A percentile compares a stretch with the other conserved stretches of the same genome.
phyloP scores from a whole-genome alignment of 2,888 invertebrate species.

The Idaea aversata region DNA sequence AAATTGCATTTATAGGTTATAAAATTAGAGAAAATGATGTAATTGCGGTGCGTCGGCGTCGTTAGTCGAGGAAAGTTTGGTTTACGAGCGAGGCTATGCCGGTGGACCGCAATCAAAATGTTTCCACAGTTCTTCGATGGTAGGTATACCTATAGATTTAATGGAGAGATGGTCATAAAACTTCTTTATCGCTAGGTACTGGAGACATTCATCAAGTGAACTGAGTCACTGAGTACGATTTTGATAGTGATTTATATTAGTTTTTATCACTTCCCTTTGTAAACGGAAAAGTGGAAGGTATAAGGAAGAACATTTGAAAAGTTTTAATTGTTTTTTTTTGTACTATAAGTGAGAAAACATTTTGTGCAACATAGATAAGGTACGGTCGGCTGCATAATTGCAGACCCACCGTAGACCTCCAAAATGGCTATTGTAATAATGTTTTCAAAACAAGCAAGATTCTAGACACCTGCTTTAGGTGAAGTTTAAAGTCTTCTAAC shows the following conservation, averaged over 20 bases:
- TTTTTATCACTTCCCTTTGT: neutral
- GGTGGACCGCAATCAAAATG: conserved; percentile 67
- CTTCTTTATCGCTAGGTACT: conserved; percentile 3
- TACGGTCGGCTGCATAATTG: neutral
- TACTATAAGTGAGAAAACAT: neutral
- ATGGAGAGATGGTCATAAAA: conserved; percentile 17
- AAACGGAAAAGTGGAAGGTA: neutral
- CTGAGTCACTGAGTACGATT: neutral
- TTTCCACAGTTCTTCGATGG: conserved; percentile 36
- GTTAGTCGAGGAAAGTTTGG: conserved; percentile 43
- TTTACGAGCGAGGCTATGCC: conserved; percentile 47
- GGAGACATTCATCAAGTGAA: conserved; percentile 1
- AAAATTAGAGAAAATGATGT: conserved; percentile 53
- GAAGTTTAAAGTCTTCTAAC: too few species aligned
- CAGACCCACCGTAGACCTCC: too few species aligned
- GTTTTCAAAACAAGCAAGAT: too few species aligned
- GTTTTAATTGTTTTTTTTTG: neutral
- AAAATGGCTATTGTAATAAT: too few species aligned
- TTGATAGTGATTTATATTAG: neutral
- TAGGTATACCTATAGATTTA: conserved; percentile 34
- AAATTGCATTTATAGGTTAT: conserved; percentile 32
- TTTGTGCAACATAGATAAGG: neutral
- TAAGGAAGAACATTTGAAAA: neutral
- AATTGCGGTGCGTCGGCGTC: conserved; percentile 51
- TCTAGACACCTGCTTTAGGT: too few species aligned